These are phyloP conservation scores for Dicyrtoma fusca DNA, from an alignment of 2,888 invertebrate genomes.

Conservation along the genomic window DNA sequence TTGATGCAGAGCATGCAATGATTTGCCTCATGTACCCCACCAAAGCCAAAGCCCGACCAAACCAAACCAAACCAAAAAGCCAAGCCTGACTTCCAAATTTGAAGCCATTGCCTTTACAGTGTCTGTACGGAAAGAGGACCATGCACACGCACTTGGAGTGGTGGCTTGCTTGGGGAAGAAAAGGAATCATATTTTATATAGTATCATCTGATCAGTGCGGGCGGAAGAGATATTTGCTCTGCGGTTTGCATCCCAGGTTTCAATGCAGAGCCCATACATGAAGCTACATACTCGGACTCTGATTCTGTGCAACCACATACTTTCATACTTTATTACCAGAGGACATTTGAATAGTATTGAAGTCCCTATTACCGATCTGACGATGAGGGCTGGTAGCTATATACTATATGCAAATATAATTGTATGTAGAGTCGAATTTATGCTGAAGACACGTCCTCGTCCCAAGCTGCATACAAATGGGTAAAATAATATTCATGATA, in stretches of 20 bases:
- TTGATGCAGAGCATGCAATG: conserved; percentile 33
- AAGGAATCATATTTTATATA: conserved; percentile 9
- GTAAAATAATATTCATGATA: conserved; percentile 4
- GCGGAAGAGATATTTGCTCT: conserved; percentile 30
- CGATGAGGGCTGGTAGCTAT: no score
- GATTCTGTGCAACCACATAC: no score
- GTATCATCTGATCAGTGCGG: conserved; percentile 13
- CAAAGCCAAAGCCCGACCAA: conserved; percentile 1
- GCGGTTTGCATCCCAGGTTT: conserved; percentile 20
- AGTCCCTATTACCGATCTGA: no score
- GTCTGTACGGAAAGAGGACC: no score
- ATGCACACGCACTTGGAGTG: background rate
- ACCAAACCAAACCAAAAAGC: no score
- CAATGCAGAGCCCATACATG: background rate
- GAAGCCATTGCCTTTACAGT: no score
- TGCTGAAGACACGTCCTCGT: background rate
- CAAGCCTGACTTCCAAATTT: no score
- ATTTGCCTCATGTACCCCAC: conserved; percentile 28
- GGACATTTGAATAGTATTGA: no score
- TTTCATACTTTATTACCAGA: no score
- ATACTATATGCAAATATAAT: conserved; percentile 4
- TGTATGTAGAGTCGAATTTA: no score
- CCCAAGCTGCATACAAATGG: conserved; percentile 29
- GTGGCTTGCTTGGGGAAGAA: background rate
- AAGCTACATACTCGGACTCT: background rate